Base-by-base conservation (phyloP, 2,888 invertebrate genomes). In the Plusia festucae region DNA sequence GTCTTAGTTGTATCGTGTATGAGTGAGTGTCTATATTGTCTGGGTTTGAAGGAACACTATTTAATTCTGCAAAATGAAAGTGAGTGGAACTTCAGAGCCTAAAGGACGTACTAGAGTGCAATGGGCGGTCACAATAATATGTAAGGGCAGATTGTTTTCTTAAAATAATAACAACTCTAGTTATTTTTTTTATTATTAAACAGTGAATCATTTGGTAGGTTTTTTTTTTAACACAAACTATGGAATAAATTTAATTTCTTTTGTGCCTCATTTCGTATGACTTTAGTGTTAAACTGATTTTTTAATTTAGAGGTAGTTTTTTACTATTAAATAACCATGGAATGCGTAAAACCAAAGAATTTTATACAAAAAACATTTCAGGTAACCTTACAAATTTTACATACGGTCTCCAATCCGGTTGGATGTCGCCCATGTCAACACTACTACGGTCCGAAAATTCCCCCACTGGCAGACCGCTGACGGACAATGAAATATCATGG, bases 351-450 rank as follows among this genome's bases (percentile, higher is more conserved):
- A 40, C 0, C 4, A 40, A n/a, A n/a, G n/a, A n/a, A n/a, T 1
- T 34, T 34, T 15, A 40, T 6, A n/a, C n/a, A 69, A 56, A 62
- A 30, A 30, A 18, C 22, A 51, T 76, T 86, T 13, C 83, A 95
- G 95, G 87, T 3, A 93, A 92, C 69, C 62, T 92, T 46, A 79
- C 91, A 15, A 76, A 91, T 8, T 83, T 95, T n/a, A 90, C 88
- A 30, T 89, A 93, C 60, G 95, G 95, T 0, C 85, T 91, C 2
- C 91, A 91, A 70, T 82, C 88, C 2, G 95, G 94, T 2, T 95
- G 95, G 93, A 84, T 93, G 0, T 94, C 95, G 0, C 93, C 95
- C 0, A 89, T 91, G 68, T 77, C 91, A 18, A 88, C 89, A 5
- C 68, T 91, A 16, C 81, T 95, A 44, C 85, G 91, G 67, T 91